Percentiles rank a stretch among this genome's conserved stretches.
These are phyloP conservation scores for Drosophila parvula DNA, from an alignment of 1,140 invertebrate species.

Conservation along the genomic window DNA sequence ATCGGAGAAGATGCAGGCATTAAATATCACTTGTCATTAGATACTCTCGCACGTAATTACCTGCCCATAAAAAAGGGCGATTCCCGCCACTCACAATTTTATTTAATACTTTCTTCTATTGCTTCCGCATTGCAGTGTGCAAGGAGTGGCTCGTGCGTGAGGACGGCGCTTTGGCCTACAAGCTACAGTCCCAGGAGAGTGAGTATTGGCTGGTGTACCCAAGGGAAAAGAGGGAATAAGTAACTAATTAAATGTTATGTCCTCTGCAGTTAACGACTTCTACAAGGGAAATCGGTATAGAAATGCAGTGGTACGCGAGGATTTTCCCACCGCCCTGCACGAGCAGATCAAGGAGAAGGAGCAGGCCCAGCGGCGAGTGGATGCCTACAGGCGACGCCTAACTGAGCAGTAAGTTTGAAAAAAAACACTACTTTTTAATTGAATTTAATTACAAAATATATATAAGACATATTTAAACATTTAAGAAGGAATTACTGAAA, in stretches of 20 bases:
- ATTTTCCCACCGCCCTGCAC: conserved; percentile 92
- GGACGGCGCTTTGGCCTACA: conserved; percentile 94
- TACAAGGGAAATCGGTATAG: conserved; percentile 93
- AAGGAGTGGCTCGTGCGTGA: conserved; percentile 96
- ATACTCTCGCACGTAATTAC: conserved; percentile 45
- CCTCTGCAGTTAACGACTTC: conserved; percentile 89
- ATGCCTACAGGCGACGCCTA: conserved; percentile 85
- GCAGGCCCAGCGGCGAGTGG: conserved; percentile 86
- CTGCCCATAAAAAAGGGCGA: conserved; percentile 47
- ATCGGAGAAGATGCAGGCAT: conserved; percentile 56
- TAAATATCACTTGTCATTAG: conserved; percentile 64
- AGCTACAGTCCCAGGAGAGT: conserved; percentile 96
- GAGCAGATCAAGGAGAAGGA: conserved; percentile 92
- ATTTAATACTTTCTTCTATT: conserved; percentile 21
- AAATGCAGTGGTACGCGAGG: conserved; percentile 94
- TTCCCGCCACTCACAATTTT: conserved; percentile 34
- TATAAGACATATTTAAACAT: no score
- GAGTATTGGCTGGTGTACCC: conserved; percentile 84
- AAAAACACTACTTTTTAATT: no score
- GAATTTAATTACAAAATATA: no score
- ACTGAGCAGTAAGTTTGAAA: conserved; percentile 68
- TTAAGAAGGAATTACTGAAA: no score
- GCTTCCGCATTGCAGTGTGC: conserved; percentile 88
- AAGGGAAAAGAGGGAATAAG: neutral
- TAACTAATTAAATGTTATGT: conserved; percentile 1